Conservation (phyloP, 2,888 invertebrate species). For the Lithodes maja region DNA sequence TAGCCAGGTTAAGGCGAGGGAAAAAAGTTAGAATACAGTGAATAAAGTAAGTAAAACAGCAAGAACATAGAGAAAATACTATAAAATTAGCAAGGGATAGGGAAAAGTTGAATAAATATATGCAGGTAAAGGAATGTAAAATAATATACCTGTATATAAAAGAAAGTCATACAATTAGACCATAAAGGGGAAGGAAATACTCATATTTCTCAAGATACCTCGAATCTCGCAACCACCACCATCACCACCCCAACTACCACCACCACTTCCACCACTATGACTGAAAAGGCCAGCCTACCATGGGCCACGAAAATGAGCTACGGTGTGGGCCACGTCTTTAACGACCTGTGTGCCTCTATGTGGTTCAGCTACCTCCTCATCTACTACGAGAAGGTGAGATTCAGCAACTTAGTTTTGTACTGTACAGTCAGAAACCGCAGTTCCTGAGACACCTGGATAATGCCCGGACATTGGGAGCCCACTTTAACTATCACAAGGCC, state of each 20-base stretch:
- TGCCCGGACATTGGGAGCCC: no score
- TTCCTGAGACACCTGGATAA: no score
- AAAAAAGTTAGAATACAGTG: background rate
- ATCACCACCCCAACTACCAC: no score
- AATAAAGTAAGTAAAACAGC: background rate
- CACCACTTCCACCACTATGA: background rate
- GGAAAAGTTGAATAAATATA: no score
- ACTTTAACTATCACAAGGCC: no score
- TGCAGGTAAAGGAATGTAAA: background rate
- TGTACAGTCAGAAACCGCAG: no score
- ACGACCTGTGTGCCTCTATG: slow-evolving; percentile 94
- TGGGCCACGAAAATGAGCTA: slow-evolving; percentile 77
- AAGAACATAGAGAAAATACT: background rate
- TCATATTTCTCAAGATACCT: background rate
- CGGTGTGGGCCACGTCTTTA: slow-evolving; percentile 89
- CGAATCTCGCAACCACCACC: background rate
- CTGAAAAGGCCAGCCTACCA: slow-evolving; percentile 33
- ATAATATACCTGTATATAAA: no score
- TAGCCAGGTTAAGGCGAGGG: background rate
- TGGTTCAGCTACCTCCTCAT: slow-evolving; percentile 95
- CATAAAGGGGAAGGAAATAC: background rate
- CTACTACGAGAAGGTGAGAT: slow-evolving; percentile 79
- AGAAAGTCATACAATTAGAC: no score
- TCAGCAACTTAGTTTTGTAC: no score
- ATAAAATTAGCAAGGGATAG: background rate